Percentiles rank a stretch among this genome's conserved stretches.
These are phyloP conservation scores for Zygogramma bicolorata DNA, from an alignment of 2,888 invertebrate genomes.

Conservation along the genomic window DNA sequence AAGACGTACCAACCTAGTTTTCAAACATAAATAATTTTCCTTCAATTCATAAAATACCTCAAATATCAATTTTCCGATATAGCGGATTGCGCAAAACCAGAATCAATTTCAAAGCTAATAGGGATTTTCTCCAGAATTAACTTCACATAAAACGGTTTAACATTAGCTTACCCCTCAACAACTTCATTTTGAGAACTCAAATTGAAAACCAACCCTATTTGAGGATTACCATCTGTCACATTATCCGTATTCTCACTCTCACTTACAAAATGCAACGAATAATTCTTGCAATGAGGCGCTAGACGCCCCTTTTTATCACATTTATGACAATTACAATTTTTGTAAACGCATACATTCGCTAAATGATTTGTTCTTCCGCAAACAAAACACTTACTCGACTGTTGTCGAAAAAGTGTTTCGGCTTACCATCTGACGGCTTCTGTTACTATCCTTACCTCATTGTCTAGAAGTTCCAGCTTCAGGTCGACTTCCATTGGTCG, in stretches of 20 bases:
- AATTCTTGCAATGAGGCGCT: neutral
- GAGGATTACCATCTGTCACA: neutral
- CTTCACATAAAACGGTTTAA: neutral
- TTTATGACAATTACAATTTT: neutral
- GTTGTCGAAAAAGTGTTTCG: neutral
- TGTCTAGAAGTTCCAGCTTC: too few relatives aligned
- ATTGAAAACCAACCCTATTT: neutral
- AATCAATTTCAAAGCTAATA: too few relatives aligned
- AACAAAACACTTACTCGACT: neutral
- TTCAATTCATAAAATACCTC: too few relatives aligned
- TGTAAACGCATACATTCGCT: neutral
- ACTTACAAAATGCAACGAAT: neutral
- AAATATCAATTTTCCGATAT: too few relatives aligned
- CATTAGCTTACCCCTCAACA: neutral
- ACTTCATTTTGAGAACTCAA: neutral
- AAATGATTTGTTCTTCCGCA: neutral
- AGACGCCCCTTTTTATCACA: too few relatives aligned
- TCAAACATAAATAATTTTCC: too few relatives aligned
- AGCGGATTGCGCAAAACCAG: too few relatives aligned
- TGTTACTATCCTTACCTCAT: too few relatives aligned
- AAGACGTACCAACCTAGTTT: too few relatives aligned
- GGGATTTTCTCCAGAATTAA: too few relatives aligned
- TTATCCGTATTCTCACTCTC: neutral
- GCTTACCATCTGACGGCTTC: neutral
- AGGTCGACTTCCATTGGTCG: neutral